Evolutionary conservation across 2,888 invertebrate species (phyloP), one percentile per base, ranked within the genome.

Genomic region (Lepidonotus clava): DNA sequence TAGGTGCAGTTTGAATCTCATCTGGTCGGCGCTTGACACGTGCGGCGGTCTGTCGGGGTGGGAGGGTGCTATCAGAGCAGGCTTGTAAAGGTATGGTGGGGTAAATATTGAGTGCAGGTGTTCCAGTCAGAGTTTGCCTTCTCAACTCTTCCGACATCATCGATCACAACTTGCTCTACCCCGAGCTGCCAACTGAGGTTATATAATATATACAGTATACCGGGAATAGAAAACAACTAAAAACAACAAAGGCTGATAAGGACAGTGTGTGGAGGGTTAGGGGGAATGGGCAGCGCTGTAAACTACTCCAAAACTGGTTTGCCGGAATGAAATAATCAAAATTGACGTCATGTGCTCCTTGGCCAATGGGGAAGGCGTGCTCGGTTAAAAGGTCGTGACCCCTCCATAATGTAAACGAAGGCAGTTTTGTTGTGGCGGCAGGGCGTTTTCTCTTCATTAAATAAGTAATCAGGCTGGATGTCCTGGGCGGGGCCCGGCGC

Each of bases 381-480:
- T 28, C 80, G 32, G 80, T 8, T 8, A 46, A 80, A 46, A 80
- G 80, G 80, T 80, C n/a, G 14, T 46, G 80, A 18, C 80, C 80
- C 28, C 28, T 41, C 46, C 41, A 41, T 46, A 21, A 80, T 51
- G 51, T 32, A 80, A 80, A 80, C 80, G 80, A 32, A 51, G 80
- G 41, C 8, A 51, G 28, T 80, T 80, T 80, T 80, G 80, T 80
- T 46, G 46, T 1, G 80, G 24, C 28, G 80, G 46, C 14, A 14
- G 24, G 28, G 14, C 41, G 46, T 46, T 46, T 80, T 46, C 80
- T 80, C 80, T 80, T 80, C 80, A 46, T 80, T 80, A 80, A 51
- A 51, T 80, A 80, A 80, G 80, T 80, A 80, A 80, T 80, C 80
- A 80, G 80, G 24, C 80, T 0, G 80, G 51, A 46, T 41, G 80